phyloP scores from a whole-genome alignment of 1,140 invertebrate species.

The Himalopsyche phryganea region DNA sequence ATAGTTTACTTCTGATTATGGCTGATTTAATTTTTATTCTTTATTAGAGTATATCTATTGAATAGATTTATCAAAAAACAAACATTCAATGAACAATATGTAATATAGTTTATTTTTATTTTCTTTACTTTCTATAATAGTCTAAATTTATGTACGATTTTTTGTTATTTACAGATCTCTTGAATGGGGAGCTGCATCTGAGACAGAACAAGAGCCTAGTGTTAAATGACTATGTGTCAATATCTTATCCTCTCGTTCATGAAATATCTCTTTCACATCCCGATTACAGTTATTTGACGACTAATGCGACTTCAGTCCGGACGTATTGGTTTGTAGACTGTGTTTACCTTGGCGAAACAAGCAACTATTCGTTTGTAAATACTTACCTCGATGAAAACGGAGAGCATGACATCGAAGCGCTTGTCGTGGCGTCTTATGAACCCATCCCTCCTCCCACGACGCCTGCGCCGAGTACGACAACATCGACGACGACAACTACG shows the following conservation, averaged over 20 bases:
- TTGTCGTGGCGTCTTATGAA: conserved; percentile 66
- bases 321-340: conserved; percentile 79
- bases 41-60: too few relatives aligned
- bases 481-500: conserved; percentile 50
- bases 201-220: conserved; percentile 52
- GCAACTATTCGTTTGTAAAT: conserved; percentile 57
- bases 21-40: too few relatives aligned
- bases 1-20: too few relatives aligned
- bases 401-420: conserved; percentile 63
- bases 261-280: conserved; percentile 55
- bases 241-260: conserved; percentile 54
- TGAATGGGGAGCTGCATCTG: conserved; percentile 63
- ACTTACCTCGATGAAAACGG: conserved; percentile 60
- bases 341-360: conserved; percentile 62
- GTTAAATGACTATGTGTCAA: conserved; percentile 59
- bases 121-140: too few relatives aligned
- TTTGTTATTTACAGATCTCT: conserved; percentile 47
- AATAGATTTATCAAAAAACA: too few relatives aligned
- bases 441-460: conserved; percentile 59
- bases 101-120: too few relatives aligned
- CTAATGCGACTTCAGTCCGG: conserved; percentile 59
- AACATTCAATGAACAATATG: too few relatives aligned
- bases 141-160: too few relatives aligned
- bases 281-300: conserved; percentile 58
- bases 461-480: conserved; percentile 56